phyloP scores from a whole-genome alignment of 2,888 invertebrate genomes.

The Trachelus tabidus region DNA sequence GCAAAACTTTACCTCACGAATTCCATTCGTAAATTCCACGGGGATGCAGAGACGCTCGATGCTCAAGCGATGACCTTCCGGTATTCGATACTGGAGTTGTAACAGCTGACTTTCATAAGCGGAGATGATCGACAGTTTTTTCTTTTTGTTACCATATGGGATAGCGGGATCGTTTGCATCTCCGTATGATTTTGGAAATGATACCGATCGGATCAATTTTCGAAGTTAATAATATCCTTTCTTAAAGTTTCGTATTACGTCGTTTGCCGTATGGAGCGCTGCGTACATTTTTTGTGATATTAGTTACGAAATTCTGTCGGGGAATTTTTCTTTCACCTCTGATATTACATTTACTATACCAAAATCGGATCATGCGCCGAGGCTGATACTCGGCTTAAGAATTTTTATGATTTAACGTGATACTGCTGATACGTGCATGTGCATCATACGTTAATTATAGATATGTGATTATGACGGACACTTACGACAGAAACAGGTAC shows the following conservation, averaged over 20 bases:
- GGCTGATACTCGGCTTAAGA: background rate
- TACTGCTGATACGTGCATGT: background rate
- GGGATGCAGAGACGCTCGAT: background rate
- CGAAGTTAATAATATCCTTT: background rate
- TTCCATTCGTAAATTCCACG: slow-evolving; percentile 22
- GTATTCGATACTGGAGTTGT: background rate
- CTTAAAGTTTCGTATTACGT: background rate
- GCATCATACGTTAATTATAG: background rate
- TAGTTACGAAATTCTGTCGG: background rate
- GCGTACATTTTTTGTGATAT: background rate
- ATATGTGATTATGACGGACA: background rate
- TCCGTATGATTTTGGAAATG: background rate
- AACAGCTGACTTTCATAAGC: background rate
- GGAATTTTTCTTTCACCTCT: background rate
- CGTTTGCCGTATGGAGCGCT: background rate
- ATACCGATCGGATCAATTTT: background rate
- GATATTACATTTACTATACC: background rate
- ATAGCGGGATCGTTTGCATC: background rate
- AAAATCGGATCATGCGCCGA: background rate
- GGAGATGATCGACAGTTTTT: background rate
- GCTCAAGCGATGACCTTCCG: background rate
- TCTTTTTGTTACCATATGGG: background rate
- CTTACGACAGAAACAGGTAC: background rate
- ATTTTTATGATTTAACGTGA: background rate
- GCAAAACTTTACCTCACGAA: slow-evolving; percentile 44